Conservation (phyloP, 1,140 invertebrate species). For the Bathynomus jamesi region DNA sequence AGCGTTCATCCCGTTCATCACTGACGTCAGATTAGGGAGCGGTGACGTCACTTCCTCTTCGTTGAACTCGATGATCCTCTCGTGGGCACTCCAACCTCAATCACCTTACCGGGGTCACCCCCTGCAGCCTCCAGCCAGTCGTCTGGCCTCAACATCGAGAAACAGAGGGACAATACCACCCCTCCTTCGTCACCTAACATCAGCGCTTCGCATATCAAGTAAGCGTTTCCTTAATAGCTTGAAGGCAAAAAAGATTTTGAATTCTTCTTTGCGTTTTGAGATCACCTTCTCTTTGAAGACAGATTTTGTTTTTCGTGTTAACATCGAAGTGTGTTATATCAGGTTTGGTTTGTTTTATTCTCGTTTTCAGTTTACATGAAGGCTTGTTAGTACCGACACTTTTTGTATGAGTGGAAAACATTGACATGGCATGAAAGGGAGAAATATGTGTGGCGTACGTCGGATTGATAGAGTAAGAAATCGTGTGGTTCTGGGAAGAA, state of each 20-base stretch:
- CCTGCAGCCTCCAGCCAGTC: conserved; percentile 43
- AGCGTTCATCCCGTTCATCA: conserved; percentile 89
- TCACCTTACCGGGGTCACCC: conserved; percentile 44
- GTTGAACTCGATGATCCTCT: conserved; percentile 62
- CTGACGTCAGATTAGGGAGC: conserved; percentile 72
- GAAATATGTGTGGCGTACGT: too few relatives aligned
- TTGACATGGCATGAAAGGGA: too few relatives aligned
- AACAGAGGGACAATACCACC: conserved; percentile 45
- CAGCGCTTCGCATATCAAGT: conserved; percentile 34
- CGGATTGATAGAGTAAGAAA: too few relatives aligned
- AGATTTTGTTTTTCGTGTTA: too few relatives aligned
- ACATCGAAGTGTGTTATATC: too few relatives aligned
- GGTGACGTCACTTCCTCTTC: conserved; percentile 55
- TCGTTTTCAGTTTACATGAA: too few relatives aligned
- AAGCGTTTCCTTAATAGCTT: too few relatives aligned
- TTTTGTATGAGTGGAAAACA: too few relatives aligned
- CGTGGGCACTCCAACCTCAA: conserved; percentile 1
- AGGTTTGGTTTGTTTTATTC: too few relatives aligned
- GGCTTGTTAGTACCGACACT: too few relatives aligned
- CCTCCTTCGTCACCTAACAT: conserved; percentile 52
- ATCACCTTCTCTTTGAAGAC: too few relatives aligned
- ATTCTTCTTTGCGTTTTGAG: conserved; percentile 35
- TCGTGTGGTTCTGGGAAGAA: too few relatives aligned
- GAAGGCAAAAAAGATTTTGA: background rate
- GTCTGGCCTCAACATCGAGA: conserved; percentile 39